Conservation (phyloP, 92 coral and sea anemone genomes). For the Muricea muricata region DNA sequence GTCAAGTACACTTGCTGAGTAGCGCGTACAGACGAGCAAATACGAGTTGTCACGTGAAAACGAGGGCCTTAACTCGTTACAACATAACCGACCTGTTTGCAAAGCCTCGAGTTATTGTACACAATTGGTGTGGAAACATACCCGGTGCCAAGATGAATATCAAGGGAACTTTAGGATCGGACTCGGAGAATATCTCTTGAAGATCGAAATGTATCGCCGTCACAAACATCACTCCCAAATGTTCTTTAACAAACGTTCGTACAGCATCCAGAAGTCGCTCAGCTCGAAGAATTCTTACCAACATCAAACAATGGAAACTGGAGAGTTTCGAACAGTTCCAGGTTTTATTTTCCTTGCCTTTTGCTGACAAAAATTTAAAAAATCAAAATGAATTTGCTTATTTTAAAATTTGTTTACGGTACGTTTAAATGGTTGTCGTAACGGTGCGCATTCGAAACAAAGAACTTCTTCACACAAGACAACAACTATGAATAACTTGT, state of each 20-base stretch:
- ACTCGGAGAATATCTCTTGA: conserved; percentile 88
- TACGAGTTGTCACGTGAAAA: no score
- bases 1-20: no score
- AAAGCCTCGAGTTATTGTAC: no score
- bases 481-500: no score
- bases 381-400: neutral
- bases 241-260: conserved; percentile 81
- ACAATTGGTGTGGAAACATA: no score
- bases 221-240: conserved; percentile 81
- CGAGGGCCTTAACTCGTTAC: no score
- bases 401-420: neutral
- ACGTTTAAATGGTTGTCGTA: no score
- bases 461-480: no score
- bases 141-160: conserved; percentile 91
- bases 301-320: conserved; percentile 81
- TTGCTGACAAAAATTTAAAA: no score
- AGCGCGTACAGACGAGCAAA: no score
- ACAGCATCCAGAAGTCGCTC: conserved; percentile 86
- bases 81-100: no score
- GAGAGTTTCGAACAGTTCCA: conserved; percentile 79
- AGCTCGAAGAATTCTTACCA: conserved; percentile 85
- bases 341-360: neutral
- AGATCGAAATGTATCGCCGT: conserved; percentile 86
- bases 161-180: conserved; percentile 83
- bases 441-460: no score